phyloP scores from a whole-genome alignment of 1,140 invertebrate genomes.

The Cardiocondyla obscurior region DNA sequence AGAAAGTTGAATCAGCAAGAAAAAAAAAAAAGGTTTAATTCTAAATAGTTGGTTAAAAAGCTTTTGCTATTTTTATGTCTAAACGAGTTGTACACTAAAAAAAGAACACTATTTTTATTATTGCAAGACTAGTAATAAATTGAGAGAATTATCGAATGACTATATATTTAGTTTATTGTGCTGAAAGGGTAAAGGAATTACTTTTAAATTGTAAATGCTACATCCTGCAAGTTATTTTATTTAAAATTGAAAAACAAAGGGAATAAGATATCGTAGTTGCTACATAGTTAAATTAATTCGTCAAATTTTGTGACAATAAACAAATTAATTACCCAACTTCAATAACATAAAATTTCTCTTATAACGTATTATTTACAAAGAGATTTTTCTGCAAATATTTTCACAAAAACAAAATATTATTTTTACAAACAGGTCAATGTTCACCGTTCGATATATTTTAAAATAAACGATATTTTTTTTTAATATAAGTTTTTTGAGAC shows the following conservation, averaged over 20 bases:
- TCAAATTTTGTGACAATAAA: background rate
- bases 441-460: background rate
- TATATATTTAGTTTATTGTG: background rate
- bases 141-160: background rate
- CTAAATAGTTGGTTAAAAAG: background rate
- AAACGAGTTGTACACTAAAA: background rate
- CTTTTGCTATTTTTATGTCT: background rate
- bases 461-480: background rate
- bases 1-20: background rate
- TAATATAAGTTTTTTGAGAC: background rate
- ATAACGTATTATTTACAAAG: background rate
- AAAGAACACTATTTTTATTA: background rate
- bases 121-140: background rate
- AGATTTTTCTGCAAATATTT: background rate
- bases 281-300: background rate
- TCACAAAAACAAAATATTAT: background rate
- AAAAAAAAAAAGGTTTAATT: background rate
- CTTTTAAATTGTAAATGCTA: background rate
- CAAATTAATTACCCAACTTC: background rate
- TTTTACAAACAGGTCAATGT: background rate
- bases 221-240: background rate
- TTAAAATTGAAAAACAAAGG: background rate
- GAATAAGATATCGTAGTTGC: background rate
- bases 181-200: background rate
- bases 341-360: background rate